Base-by-base conservation (phyloP, 1,140 invertebrate species). In the Drosophila saltans region DNA sequence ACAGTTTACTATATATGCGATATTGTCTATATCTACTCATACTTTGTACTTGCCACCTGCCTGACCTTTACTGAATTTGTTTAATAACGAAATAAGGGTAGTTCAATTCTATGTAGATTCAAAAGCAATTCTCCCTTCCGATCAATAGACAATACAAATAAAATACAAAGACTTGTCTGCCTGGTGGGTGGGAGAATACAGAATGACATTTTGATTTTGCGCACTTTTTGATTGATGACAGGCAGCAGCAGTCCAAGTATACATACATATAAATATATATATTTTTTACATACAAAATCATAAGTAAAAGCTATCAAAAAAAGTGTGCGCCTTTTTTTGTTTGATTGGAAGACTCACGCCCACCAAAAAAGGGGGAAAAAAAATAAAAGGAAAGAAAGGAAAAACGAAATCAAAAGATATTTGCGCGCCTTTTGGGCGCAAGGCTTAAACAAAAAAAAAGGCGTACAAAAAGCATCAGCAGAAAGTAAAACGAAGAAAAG, bases 151-250 rank as follows among this genome's bases (percentile, higher is more conserved):
- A 39, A 59, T 39, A 59, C 33, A 59, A 40, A 43, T 16, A n/a
- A 21, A 4, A 36, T 36, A 48, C 58, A 43, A 64, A 64, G 36
- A 24, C 55, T 41, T 41, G n/a, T 55, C 45, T 56, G 24, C 11
- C 56, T 57, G 56, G 48, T 60, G 55, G 63, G 40, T 41, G 62
- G 61, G 28, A 63, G 52, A 40, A 4, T 3, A 56, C 6, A 64
- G 62, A 66, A 78, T 89, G 78, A 72, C 74, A 78, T 89, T 89
- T 89, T 89, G 84, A 88, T 88, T 88, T 89, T 78, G 84, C 84
- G 80, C 84, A 89, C 80, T 80, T 89, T 88, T 89, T 89, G 84
- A 89, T 89, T 89, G 84, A 89, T 89, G 84, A 83, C 84, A 78
- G 71, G 71, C 73, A 82, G 55, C 60, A n/a, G 43, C 61, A 5